Conservation (phyloP, 2,797 vertebrate species). For the Semaprochilodus insignis region DNA sequence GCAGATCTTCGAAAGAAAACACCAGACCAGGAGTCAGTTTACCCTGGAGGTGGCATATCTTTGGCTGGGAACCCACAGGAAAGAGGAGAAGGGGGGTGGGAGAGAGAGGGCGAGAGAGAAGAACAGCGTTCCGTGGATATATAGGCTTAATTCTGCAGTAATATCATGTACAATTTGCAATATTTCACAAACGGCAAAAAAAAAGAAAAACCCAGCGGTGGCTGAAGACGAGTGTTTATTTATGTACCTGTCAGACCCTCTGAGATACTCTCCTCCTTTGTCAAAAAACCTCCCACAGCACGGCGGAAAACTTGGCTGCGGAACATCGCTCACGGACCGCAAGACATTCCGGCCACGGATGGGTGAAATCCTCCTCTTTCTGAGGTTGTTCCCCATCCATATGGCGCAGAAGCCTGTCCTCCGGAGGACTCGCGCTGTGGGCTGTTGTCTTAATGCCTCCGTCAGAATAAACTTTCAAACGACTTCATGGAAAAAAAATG, state of each 20-base stretch:
- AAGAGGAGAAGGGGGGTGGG: conserved; percentile 33
- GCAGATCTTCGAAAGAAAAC: conserved; percentile 24
- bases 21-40: conserved; percentile 2
- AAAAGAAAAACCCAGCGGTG: conserved; percentile 1
- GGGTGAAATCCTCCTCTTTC: conserved; percentile 68
- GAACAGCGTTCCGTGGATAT: conserved; percentile 30
- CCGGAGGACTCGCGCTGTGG: conserved; percentile 44
- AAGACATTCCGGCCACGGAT: conserved; percentile 68
- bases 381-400: conserved; percentile 74
- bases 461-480: conserved; percentile 69
- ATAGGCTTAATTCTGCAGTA: conserved; percentile 62
- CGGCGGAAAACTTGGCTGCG: conserved; percentile 71
- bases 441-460: conserved; percentile 48
- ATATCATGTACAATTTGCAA: conserved; percentile 73
- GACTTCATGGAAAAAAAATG: conserved; percentile 24
- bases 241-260: conserved; percentile 82
- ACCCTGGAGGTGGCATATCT: conserved; percentile 22
- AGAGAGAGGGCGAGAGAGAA: conserved; percentile 19
- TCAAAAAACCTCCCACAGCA: conserved; percentile 71
- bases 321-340: conserved; percentile 70
- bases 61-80: conserved; percentile 29
- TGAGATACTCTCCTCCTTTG: conserved; percentile 69
- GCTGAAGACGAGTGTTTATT: conserved; percentile 70
- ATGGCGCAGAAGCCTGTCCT: conserved; percentile 71
- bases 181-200: conserved; percentile 60